A percentile compares a stretch with the other conserved stretches of the same genome.
Conservation (phyloP, 2,888 invertebrate genomes). For the Polydrusus tereticollis region DNA sequence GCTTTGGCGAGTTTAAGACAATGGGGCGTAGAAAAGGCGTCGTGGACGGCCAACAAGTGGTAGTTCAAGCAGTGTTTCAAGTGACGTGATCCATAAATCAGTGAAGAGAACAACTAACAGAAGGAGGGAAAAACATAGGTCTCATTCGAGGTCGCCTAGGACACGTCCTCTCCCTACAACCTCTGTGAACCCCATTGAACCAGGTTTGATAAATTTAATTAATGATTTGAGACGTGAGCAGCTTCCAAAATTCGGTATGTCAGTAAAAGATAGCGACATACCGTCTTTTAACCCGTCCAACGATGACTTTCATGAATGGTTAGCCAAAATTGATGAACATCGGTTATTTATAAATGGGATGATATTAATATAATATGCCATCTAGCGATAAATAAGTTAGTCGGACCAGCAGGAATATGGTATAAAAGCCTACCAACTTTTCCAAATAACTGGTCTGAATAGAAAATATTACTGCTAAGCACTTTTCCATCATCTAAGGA, state of each 20-base stretch:
- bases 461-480: not conserved
- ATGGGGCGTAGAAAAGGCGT: not conserved
- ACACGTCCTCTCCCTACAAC: not conserved
- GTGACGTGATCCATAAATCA: not conserved
- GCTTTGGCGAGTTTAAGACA: not conserved
- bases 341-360: conserved; percentile 23
- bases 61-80: not conserved
- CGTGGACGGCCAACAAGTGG: not conserved
- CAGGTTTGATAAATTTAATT: not conserved
- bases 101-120: not conserved
- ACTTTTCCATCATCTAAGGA: conserved; percentile 4
- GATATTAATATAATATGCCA: conserved; percentile 31
- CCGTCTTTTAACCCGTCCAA: not conserved
- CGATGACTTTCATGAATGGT: conserved; percentile 17
- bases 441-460: not conserved
- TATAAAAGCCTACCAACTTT: conserved; percentile 27
- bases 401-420: conserved; percentile 27
- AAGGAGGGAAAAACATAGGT: not conserved
- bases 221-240: not conserved
- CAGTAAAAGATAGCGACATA: conserved; percentile 14
- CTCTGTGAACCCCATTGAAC: not conserved
- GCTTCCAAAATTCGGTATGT: not conserved
- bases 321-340: conserved; percentile 29
- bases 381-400: conserved; percentile 33
- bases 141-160: not conserved